Evolutionary conservation across 2,113 vertebrate species (phyloP).

Genomic region (Ictidomys tridecemlineatus): DNA sequence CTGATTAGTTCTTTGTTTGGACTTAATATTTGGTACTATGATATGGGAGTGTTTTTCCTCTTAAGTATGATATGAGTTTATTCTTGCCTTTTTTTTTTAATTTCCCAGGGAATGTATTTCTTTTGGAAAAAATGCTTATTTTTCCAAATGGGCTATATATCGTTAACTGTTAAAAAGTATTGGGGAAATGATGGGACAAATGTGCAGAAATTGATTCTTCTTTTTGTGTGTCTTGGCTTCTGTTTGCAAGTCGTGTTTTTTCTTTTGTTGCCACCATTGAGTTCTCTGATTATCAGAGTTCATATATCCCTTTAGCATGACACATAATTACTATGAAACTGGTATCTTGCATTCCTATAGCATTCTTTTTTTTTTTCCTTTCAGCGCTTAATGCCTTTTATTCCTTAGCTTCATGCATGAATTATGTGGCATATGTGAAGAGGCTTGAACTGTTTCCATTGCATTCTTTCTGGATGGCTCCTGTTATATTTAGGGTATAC

Average conservation of each 20-base stretch:
- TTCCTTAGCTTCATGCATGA: slow-evolving; percentile 91
- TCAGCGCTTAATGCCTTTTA: slow-evolving; percentile 90
- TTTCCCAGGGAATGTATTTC: slow-evolving; percentile 27
- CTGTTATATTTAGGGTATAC: slow-evolving; percentile 89
- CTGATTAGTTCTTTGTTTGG: not conserved
- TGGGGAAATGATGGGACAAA: slow-evolving; percentile 77
- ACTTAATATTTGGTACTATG: not conserved
- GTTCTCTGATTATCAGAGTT: slow-evolving; percentile 89
- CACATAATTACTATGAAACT: slow-evolving; percentile 91
- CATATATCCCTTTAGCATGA: slow-evolving; percentile 90
- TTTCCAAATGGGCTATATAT: not conserved
- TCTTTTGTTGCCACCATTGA: slow-evolving; percentile 82
- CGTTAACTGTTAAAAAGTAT: slow-evolving; percentile 67
- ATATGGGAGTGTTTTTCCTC: not conserved
- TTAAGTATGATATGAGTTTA: not conserved
- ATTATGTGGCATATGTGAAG: slow-evolving; percentile 90
- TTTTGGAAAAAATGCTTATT: not conserved
- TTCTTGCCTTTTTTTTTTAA: not conserved
- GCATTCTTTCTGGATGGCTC: slow-evolving; percentile 90
- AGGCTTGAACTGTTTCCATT: slow-evolving; percentile 92
- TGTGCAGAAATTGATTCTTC: slow-evolving; percentile 78
- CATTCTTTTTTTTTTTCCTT: slow-evolving; percentile 87
- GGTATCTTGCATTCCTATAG: slow-evolving; percentile 94
- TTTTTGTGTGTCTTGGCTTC: slow-evolving; percentile 83
- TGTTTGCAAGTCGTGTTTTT: slow-evolving; percentile 85